Conservation (phyloP, 64 coral and sea anemone genomes). For the Hydrozoanthus tunicans region DNA sequence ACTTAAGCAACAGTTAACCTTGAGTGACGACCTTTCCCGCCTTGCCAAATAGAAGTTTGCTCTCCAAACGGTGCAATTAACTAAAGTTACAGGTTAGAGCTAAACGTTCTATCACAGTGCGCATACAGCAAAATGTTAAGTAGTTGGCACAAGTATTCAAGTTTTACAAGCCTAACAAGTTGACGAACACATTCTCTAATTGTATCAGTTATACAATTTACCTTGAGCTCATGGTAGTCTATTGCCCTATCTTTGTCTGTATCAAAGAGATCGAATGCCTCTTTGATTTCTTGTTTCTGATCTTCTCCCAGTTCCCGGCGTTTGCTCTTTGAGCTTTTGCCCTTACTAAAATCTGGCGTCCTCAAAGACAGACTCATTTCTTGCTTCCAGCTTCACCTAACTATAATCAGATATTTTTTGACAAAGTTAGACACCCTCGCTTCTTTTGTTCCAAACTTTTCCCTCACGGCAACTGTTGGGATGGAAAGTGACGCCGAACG, state of each 20-base stretch:
- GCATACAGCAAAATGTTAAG: background rate
- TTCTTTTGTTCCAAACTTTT: conserved; percentile 8
- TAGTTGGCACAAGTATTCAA: too few relatives aligned
- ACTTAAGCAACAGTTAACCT: too few relatives aligned
- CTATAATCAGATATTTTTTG: background rate
- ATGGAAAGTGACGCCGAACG: conserved; percentile 48
- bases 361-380: conserved; percentile 96
- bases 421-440: conserved; percentile 11
- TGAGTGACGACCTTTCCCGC: background rate
- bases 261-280: conserved; percentile 98
- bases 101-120: background rate
- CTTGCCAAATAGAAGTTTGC: background rate
- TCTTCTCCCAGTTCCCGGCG: conserved; percentile 94
- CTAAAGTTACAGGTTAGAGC: background rate
- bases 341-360: conserved; percentile 96
- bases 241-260: conserved; percentile 98
- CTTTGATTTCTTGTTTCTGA: conserved; percentile 99
- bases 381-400: background rate
- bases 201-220: conserved; percentile 24
- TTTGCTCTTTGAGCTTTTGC: conserved; percentile 79
- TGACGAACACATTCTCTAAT: background rate
- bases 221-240: conserved; percentile 99
- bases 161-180: background rate
- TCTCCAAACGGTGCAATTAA: background rate
- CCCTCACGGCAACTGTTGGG: background rate